Evolutionary conservation across 2,113 vertebrate genomes (phyloP), one percentile per base, ranked within the genome.

Genomic region (Melanocharis versteri): DNA sequence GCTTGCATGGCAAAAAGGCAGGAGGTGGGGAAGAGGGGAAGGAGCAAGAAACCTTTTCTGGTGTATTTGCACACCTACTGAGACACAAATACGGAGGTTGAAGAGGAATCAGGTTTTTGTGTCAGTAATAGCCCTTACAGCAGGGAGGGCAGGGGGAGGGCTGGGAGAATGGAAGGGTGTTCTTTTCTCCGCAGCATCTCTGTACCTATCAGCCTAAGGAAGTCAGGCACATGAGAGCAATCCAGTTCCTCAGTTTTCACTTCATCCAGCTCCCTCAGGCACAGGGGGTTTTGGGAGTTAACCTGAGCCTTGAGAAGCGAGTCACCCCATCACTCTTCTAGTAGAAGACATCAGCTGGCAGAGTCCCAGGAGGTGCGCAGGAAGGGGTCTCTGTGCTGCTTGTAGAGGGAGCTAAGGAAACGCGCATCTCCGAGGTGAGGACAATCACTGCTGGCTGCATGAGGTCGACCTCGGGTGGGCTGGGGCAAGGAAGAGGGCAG

Each of bases 391-490:
- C 9, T 28, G 16, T 33, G 47, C 82, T 47, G 71, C 14, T 7
- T 56, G 16, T 17, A 27, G 35, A 56, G 35, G 30, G 15, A 40
- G 35, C 18, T 33, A 9, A 48, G 57, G 28, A 33, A 44, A 60
- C 3, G 20, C 6, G 4, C 39, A 20, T 10, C 37, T 37, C 24
- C 0, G 3, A 39, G 35, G 47, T 54, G 66, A 31, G 10, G 44
- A 26, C 50, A 53, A 37, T 18, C 53, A 7, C 66, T 5, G 17
- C 53, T 1, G 7, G 11, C 44, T 85, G 40, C 7, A 2, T 11
- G 1, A 2, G 24, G 3, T 19, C 0, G 1, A 10, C 9, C 21
- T 45, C 0, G 5, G 45, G 7, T 27, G 31, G 37, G 39, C 44
- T 33, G 89, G 30, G 27, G 18, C 35, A 21, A 16, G 35, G 39